A percentile compares a stretch with the other conserved stretches of the same genome.
Evolutionary conservation across 2,888 invertebrate species (phyloP).

Genomic region (Napeogenes sylphis): DNA sequence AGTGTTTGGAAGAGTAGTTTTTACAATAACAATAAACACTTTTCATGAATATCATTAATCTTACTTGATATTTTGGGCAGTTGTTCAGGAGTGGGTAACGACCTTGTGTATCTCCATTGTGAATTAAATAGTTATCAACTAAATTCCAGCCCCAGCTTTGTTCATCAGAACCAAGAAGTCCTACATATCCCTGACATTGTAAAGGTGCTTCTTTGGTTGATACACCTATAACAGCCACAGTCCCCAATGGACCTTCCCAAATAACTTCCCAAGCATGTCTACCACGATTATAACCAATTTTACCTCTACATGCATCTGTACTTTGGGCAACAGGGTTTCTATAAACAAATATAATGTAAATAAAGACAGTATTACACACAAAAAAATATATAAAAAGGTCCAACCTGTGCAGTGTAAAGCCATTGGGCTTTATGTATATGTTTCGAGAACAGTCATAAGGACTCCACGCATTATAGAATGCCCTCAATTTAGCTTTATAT

Average conservation of each 20-base stretch:
- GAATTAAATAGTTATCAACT: slow-evolving; percentile 96
- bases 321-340: slow-evolving; percentile 99
- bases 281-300: slow-evolving; percentile 93
- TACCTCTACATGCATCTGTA: slow-evolving; percentile 95
- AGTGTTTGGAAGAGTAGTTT: too few relatives aligned
- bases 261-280: slow-evolving; percentile 98
- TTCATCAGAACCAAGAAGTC: slow-evolving; percentile 95
- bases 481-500: slow-evolving; percentile 94
- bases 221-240: slow-evolving; percentile 97
- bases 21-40: too few relatives aligned
- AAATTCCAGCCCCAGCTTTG: slow-evolving; percentile 99
- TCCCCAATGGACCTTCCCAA: slow-evolving; percentile 99
- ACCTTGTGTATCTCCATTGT: slow-evolving; percentile 96
- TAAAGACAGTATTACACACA: slow-evolving; percentile 1
- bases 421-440: slow-evolving; percentile 97
- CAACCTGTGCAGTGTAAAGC: slow-evolving; percentile 95
- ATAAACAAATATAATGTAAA: slow-evolving; percentile 25
- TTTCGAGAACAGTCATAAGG: slow-evolving; percentile 98
- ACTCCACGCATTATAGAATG: slow-evolving; percentile 97
- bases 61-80: slow-evolving; percentile 97
- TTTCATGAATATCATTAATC: slow-evolving; percentile 10
- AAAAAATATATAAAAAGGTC: background rate
- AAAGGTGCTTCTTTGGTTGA: slow-evolving; percentile 95
- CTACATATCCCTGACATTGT: slow-evolving; percentile 96
- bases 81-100: slow-evolving; percentile 96